Percentiles rank a stretch among this genome's conserved stretches.
These are phyloP conservation scores for Sakesphorus luctuosus DNA, from an alignment of 2,113 vertebrate species.

Conservation along the genomic window DNA sequence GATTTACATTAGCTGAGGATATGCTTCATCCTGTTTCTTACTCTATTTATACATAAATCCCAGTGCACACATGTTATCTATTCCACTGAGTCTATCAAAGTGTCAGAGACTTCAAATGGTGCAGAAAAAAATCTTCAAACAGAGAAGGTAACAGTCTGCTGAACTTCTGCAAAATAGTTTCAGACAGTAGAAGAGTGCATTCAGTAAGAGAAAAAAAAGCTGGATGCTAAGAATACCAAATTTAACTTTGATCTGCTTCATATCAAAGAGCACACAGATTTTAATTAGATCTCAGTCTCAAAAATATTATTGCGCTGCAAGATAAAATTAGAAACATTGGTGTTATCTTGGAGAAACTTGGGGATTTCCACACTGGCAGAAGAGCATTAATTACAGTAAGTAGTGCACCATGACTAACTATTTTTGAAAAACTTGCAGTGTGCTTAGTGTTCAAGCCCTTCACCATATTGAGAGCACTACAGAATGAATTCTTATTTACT, in stretches of 20 bases:
- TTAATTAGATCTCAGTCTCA: slow-evolving; percentile 52
- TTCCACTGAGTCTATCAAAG: slow-evolving; percentile 40
- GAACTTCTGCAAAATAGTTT: slow-evolving; percentile 38
- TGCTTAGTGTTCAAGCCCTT: not conserved
- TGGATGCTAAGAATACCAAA: slow-evolving; percentile 32
- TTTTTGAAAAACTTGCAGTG: not conserved
- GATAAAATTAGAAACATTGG: slow-evolving; percentile 47
- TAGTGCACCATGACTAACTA: not conserved
- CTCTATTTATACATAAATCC: not conserved
- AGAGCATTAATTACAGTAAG: not conserved
- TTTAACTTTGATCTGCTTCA: slow-evolving; percentile 50
- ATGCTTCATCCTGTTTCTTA: not conserved
- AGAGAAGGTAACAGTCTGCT: slow-evolving; percentile 22
- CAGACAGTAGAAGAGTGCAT: not conserved
- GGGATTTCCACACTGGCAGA: slow-evolving; percentile 32
- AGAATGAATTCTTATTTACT: not conserved
- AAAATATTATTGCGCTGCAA: not conserved
- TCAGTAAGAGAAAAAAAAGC: not conserved
- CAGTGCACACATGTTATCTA: not conserved
- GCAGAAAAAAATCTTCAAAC: slow-evolving; percentile 21
- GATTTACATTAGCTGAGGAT: slow-evolving; percentile 19
- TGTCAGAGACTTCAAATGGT: not conserved
- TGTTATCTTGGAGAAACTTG: slow-evolving; percentile 22
- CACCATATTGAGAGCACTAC: not conserved
- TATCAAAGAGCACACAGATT: slow-evolving; percentile 35